These are phyloP conservation scores for Poeciliopsis retropinna DNA, from an alignment of 2,113 vertebrate species.

Conservation along the genomic window DNA sequence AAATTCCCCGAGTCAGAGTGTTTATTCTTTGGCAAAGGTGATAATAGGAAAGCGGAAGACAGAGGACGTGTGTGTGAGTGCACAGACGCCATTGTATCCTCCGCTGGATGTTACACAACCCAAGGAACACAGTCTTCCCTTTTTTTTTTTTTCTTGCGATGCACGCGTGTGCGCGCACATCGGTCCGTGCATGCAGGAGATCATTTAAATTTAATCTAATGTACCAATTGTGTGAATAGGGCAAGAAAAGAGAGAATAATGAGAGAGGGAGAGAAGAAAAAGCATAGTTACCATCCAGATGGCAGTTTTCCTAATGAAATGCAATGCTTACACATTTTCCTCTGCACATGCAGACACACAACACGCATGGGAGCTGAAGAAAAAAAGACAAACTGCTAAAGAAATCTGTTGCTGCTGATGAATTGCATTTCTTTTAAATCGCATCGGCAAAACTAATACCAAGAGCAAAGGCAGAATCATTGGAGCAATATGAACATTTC, in stretches of 20 bases:
- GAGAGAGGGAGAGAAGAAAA: slow-evolving; percentile 51
- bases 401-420: slow-evolving; percentile 12
- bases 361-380: slow-evolving; percentile 12
- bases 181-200: slow-evolving; percentile 29
- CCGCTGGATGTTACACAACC: slow-evolving; percentile 57
- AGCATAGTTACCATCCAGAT: slow-evolving; percentile 40
- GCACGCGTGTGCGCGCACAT: slow-evolving; percentile 5
- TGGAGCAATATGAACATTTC: neutral
- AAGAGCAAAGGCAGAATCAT: neutral
- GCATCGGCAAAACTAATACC: neutral
- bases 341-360: slow-evolving; percentile 8
- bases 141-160: slow-evolving; percentile 46
- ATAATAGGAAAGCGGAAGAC: slow-evolving; percentile 26
- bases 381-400: slow-evolving; percentile 16
- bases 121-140: slow-evolving; percentile 29
- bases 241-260: slow-evolving; percentile 61
- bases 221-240: slow-evolving; percentile 55
- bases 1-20: slow-evolving; percentile 43
- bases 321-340: slow-evolving; percentile 21
- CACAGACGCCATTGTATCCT: slow-evolving; percentile 30
- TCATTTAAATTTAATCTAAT: slow-evolving; percentile 66
- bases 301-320: slow-evolving; percentile 66
- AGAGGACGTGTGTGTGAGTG: slow-evolving; percentile 19
- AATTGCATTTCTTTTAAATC: slow-evolving; percentile 11
- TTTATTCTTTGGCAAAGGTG: slow-evolving; percentile 65